Evolutionary conservation across 2,888 invertebrate species (phyloP).

Genomic region (Adela reaumurella): DNA sequence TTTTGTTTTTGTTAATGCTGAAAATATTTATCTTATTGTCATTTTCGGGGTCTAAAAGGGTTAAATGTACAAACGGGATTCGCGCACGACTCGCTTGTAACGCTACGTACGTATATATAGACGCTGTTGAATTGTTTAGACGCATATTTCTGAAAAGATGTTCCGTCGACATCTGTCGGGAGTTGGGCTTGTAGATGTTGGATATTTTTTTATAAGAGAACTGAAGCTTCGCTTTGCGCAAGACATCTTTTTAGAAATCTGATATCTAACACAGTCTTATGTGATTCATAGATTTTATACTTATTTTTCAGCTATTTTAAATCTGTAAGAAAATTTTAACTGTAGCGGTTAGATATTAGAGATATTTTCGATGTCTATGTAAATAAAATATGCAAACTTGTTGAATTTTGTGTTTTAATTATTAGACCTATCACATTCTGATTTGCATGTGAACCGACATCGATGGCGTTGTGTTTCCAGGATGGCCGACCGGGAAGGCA

Average conservation of each 20-base stretch:
- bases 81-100: background rate
- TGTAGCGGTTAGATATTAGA: conserved; percentile 54
- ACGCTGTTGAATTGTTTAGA: background rate
- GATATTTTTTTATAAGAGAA: background rate
- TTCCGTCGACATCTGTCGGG: background rate
- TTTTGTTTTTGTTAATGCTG: too few relatives aligned
- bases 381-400: conserved; percentile 57
- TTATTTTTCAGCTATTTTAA: conserved; percentile 34
- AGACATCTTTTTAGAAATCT: background rate
- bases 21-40: too few relatives aligned
- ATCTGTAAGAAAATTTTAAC: conserved; percentile 31
- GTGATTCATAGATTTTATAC: conserved; percentile 46
- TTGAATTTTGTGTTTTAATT: conserved; percentile 29
- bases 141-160: background rate
- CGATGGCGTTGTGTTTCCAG: too few relatives aligned
- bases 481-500: too few relatives aligned
- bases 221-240: background rate
- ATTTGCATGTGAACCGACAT: too few relatives aligned
- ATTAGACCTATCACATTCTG: too few relatives aligned
- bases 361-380: conserved; percentile 57
- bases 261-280: background rate
- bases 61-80: background rate
- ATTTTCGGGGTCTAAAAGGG: too few relatives aligned
- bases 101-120: background rate
- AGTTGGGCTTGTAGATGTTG: too few relatives aligned